phyloP scores from a whole-genome alignment of 2,797 vertebrate genomes.

The Eleutherodactylus coqui region DNA sequence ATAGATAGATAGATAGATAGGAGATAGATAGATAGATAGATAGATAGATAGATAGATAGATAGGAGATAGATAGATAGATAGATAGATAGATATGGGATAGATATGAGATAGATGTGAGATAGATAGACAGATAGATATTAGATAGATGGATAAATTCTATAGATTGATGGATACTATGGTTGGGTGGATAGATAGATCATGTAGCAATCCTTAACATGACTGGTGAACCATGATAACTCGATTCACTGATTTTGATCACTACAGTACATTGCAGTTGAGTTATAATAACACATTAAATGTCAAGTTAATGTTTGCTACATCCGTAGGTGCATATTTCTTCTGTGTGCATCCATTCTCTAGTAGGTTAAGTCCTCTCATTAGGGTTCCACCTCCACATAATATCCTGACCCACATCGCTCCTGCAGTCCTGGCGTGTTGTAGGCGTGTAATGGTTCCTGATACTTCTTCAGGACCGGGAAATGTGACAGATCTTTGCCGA shows the following conservation, averaged over 20 bases:
- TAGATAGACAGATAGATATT: neutral
- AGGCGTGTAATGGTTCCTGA: neutral
- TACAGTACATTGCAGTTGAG: too few relatives aligned
- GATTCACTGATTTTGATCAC: too few relatives aligned
- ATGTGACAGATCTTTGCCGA: slow-evolving; percentile 45
- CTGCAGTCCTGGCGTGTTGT: neutral
- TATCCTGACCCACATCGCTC: neutral
- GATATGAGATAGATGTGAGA: neutral
- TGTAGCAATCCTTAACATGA: neutral
- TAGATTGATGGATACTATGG: too few relatives aligned
- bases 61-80: neutral
- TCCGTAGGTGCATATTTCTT: neutral
- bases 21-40: slow-evolving; percentile 6
- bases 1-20: neutral
- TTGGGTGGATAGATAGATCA: neutral
- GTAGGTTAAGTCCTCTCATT: slow-evolving; percentile 1
- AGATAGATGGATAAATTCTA: neutral
- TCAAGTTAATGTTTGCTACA: too few relatives aligned
- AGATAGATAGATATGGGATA: too few relatives aligned
- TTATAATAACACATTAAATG: too few relatives aligned
- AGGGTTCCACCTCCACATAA: neutral
- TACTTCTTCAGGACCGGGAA: slow-evolving; percentile 34
- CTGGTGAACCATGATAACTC: too few relatives aligned
- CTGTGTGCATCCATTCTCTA: neutral
- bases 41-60: neutral